Conservation (phyloP, 2,888 invertebrate species). For the Pseudolycoriella hygida region DNA sequence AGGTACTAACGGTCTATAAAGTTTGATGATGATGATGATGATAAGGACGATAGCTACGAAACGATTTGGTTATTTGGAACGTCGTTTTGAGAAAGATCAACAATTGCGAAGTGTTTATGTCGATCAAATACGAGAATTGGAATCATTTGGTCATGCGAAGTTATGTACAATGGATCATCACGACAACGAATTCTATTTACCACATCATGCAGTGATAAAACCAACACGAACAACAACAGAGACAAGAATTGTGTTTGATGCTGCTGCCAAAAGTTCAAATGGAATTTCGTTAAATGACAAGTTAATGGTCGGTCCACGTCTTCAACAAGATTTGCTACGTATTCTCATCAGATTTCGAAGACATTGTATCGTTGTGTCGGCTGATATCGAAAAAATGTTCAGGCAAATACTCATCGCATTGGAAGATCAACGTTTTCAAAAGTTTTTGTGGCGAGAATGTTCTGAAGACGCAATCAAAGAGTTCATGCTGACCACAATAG, state of each 20-base stretch:
- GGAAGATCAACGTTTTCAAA: constrained; percentile 12
- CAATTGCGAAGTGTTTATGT: no score
- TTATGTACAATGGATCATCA: neutral
- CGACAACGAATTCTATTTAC: constrained; percentile 2
- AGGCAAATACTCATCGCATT: constrained; percentile 13
- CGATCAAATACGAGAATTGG: no score
- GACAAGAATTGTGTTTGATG: constrained; percentile 8
- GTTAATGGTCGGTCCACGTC: constrained; percentile 14
- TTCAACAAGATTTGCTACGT: constrained; percentile 14
- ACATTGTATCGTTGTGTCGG: constrained; percentile 12
- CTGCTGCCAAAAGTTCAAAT: constrained; percentile 10
- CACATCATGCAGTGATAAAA: constrained; percentile 7
- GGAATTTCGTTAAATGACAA: constrained; percentile 15
- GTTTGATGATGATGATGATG: neutral
- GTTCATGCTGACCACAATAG: constrained; percentile 12
- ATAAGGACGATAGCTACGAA: no score
- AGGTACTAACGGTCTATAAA: no score
- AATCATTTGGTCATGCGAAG: no score
- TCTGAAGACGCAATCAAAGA: constrained; percentile 9
- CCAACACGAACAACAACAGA: constrained; percentile 9
- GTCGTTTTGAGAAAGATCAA: no score
- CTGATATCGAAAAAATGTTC: constrained; percentile 18
- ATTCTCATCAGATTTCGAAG: constrained; percentile 10
- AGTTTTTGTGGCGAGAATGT: constrained; percentile 13
- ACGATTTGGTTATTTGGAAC: no score